These are phyloP conservation scores for Sterrhoptilus dennistouni DNA, from an alignment of 2,113 vertebrate genomes.

Conservation along the genomic window DNA sequence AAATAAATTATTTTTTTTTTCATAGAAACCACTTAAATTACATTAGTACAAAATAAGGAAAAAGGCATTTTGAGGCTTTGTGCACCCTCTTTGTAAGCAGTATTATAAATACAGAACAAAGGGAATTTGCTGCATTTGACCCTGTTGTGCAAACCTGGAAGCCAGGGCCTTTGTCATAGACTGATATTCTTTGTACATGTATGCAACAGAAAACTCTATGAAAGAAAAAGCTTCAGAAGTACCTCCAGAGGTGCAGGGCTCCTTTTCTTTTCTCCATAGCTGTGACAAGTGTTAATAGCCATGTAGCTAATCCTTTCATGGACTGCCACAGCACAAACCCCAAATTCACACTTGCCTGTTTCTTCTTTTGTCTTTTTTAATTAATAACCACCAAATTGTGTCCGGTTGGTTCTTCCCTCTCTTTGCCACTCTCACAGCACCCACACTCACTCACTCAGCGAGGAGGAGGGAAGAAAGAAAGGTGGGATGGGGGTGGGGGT, in stretches of 20 bases:
- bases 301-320: not conserved
- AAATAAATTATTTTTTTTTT: not conserved
- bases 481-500: not conserved
- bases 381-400: constrained; percentile 1
- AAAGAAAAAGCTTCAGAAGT: not conserved
- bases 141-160: not conserved
- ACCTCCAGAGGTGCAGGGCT: not conserved
- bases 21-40: not conserved
- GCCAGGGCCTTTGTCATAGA: not conserved
- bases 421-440: not conserved
- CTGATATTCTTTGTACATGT: not conserved
- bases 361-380: constrained; percentile 42
- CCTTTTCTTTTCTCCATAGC: not conserved
- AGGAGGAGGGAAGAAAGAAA: not conserved
- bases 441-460: not conserved
- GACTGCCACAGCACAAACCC: not conserved
- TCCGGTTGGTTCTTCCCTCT: not conserved
- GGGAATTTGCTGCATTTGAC: not conserved
- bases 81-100: accelerated
- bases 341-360: not conserved
- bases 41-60: not conserved
- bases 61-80: not conserved
- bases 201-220: not conserved
- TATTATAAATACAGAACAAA: not conserved
- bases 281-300: not conserved